Conservation (phyloP, 2,888 invertebrate species). For the Cheilosia pagana region DNA sequence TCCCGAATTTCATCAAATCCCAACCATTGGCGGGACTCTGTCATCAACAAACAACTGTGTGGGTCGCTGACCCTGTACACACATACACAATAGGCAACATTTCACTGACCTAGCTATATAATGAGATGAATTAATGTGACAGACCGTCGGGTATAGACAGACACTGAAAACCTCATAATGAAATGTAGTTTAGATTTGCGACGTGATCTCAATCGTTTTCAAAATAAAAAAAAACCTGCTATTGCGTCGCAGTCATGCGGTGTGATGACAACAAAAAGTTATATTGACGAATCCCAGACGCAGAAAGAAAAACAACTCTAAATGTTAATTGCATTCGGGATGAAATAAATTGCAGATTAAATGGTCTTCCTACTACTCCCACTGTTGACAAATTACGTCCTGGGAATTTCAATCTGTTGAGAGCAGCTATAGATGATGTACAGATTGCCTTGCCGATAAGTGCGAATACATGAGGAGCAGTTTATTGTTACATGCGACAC, state of each 20-base stretch:
- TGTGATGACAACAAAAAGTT: constrained; percentile 4
- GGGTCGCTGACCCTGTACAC: not conserved
- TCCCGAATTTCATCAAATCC: not conserved
- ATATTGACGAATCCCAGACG: not conserved
- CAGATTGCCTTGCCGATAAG: not conserved
- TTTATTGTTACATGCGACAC: not conserved
- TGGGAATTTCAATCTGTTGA: constrained; percentile 15
- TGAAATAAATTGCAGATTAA: constrained; percentile 20
- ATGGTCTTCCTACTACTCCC: not conserved
- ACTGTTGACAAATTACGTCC: not conserved
- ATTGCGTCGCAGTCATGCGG: not conserved
- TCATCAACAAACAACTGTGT: not conserved
- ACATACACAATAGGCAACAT: not conserved
- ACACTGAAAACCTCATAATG: not conserved
- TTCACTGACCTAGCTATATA: not conserved
- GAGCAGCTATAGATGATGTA: not conserved
- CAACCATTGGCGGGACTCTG: not conserved
- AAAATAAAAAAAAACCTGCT: not conserved
- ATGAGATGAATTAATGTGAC: constrained; percentile 3
- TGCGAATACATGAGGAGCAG: not conserved
- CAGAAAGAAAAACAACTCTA: constrained; percentile 6
- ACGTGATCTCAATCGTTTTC: not conserved
- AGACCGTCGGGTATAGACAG: not conserved
- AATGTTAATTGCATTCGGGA: constrained; percentile 20
- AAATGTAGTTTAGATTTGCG: not conserved